phyloP scores from a whole-genome alignment of 2,888 invertebrate species.

The Dasysyrphus tricinctus region DNA sequence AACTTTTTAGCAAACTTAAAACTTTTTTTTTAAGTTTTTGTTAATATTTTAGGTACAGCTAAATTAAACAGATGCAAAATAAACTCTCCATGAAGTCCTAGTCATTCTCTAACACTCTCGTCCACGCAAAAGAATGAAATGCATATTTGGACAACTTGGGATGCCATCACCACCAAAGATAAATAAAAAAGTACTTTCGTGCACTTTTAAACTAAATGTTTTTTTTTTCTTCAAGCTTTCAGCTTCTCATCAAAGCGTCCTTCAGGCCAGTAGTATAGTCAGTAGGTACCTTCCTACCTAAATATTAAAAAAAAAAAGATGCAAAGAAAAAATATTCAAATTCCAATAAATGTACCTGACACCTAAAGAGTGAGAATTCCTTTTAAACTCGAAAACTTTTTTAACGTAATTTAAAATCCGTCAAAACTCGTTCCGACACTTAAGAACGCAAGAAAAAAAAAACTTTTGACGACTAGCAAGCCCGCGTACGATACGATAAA shows the following conservation, averaged over 20 bases:
- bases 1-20: no score
- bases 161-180: background rate
- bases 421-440: constrained; percentile 60
- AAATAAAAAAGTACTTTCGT: background rate
- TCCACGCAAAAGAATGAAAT: background rate
- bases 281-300: background rate
- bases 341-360: constrained; percentile 56
- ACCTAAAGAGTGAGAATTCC: constrained; percentile 46
- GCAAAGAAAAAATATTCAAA: constrained; percentile 51
- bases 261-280: constrained; percentile 8
- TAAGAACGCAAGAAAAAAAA: constrained; percentile 26
- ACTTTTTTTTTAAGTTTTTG: no score
- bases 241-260: constrained; percentile 14
- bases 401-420: constrained; percentile 68
- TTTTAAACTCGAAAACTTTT: constrained; percentile 51
- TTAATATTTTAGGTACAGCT: no score
- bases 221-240: constrained; percentile 5
- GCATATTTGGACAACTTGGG: constrained; percentile 2
- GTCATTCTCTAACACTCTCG: background rate
- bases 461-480: constrained; percentile 49
- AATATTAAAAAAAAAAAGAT: background rate
- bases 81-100: background rate
- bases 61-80: constrained; percentile 14
- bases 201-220: constrained; percentile 14
- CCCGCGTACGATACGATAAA: constrained; percentile 28